Evolutionary conservation across 23 tunicate species (phyloP), one percentile per base, ranked within the genome.

Genomic region (Trididemnum miniatum): DNA sequence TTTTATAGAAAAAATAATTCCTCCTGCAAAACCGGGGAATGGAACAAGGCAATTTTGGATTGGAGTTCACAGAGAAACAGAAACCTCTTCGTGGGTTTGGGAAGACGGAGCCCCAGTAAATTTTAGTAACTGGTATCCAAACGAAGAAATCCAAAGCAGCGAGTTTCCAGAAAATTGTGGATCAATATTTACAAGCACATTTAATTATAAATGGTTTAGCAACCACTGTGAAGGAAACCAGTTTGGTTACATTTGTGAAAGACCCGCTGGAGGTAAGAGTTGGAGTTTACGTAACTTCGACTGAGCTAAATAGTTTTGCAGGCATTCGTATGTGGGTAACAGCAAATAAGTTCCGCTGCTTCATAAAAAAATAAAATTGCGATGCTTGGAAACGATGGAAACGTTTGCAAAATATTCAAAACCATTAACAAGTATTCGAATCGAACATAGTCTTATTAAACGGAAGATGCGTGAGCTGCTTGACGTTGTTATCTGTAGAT

Each of bases 1-100:
- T 5, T n/a, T 62, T 18, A 62, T 62, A 12, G 67, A 62, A 24
- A 24, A 62, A 20, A 12, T 62, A n/a, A 22, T 62, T 22, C 67
- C 26, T 20, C 29, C 67, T 12, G 25, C 4, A 3, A 3, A 3
- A 4, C 26, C 26, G 4, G 28, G 29, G 5, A 62, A 26, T n/a
- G 28, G 29, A 62, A 62, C 67, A 62, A 62, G 67, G n/a, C 28
- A 62, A n/a, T 62, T 20, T 24, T 62, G 67, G 67, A 62, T 62
- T 26, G 67, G 67, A 22, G 67, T 26, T 4, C 67, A 62, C 29
- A 22, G 67, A 5, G n/a, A 3, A 22, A 3, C 67, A 22, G 5
- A 24, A 62, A 62, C 15, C 26, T 20, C 26, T 62, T 20, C 26
- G n/a, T 62, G 67, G 67, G 5, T 62, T 3, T 62, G 67, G 67